Evolutionary conservation across 2,888 invertebrate species (phyloP).

Genomic region (Dolichomitus sp.): DNA sequence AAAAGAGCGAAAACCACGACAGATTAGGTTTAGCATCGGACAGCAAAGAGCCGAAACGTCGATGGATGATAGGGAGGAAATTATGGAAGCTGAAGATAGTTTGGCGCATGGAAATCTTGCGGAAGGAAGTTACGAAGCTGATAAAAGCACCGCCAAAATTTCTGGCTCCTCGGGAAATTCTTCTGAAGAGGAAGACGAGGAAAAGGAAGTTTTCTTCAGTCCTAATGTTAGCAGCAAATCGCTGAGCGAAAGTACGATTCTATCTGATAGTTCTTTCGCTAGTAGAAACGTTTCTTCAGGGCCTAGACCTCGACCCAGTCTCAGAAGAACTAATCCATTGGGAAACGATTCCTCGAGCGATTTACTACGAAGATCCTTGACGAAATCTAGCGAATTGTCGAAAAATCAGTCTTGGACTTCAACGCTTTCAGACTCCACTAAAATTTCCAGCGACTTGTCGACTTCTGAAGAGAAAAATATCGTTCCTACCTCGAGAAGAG

Average conservation of each 20-base stretch:
- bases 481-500: not conserved
- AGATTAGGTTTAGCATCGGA: constrained; percentile 82
- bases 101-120: not conserved
- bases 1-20: constrained; percentile 74
- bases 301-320: constrained; percentile 79
- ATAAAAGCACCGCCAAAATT: not conserved
- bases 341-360: constrained; percentile 52
- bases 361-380: constrained; percentile 27
- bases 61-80: not conserved
- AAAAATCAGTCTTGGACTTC: constrained; percentile 28
- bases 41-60: constrained; percentile 60
- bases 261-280: constrained; percentile 68
- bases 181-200: constrained; percentile 34
- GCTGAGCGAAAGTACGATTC: constrained; percentile 70
- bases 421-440: constrained; percentile 16
- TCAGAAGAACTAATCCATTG: constrained; percentile 74
- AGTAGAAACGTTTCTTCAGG: constrained; percentile 66
- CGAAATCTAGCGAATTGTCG: constrained; percentile 5
- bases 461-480: not conserved
- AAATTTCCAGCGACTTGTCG: constrained; percentile 23
- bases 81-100: not conserved
- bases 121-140: constrained; percentile 36
- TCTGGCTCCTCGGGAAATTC: not conserved
- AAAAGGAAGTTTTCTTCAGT: constrained; percentile 67
- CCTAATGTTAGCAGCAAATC: constrained; percentile 70